phyloP scores from a whole-genome alignment of 2,888 invertebrate genomes.

The Odontomyia ornata region DNA sequence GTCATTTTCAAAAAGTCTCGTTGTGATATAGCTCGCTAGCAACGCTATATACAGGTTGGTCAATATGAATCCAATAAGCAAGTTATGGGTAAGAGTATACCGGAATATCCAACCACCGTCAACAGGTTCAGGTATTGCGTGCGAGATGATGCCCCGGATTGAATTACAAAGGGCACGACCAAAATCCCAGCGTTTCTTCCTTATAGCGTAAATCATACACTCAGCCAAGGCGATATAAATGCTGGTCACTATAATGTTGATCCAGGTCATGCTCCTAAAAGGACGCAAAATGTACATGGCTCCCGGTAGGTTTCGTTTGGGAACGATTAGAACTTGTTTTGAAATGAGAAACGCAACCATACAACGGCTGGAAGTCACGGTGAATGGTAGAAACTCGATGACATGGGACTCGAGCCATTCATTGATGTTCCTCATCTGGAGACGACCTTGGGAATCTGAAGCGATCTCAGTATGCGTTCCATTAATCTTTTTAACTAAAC shows the following conservation, averaged over 20 bases:
- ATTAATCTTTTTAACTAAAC: background rate
- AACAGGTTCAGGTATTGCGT: background rate
- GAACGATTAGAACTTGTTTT: too few species aligned
- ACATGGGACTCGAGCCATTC: background rate
- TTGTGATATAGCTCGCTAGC: background rate
- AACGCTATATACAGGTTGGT: background rate
- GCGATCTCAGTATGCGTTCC: background rate
- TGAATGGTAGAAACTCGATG: background rate
- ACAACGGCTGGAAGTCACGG: background rate
- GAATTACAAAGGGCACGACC: background rate
- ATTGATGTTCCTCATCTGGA: background rate
- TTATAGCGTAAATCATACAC: too few species aligned
- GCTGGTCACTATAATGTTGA: background rate
- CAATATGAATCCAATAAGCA: background rate
- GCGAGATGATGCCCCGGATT: background rate
- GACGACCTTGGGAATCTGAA: background rate
- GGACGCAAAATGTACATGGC: background rate
- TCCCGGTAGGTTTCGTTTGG: background rate
- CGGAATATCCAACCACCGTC: too few species aligned
- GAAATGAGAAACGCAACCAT: background rate
- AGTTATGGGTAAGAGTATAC: background rate
- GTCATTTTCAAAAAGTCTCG: background rate
- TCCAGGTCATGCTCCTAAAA: background rate
- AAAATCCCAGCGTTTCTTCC: too few species aligned
- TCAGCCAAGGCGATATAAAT: background rate